These are phyloP conservation scores for Rhinichthys osculus DNA, from an alignment of 2,797 vertebrate species.

Conservation along the genomic window DNA sequence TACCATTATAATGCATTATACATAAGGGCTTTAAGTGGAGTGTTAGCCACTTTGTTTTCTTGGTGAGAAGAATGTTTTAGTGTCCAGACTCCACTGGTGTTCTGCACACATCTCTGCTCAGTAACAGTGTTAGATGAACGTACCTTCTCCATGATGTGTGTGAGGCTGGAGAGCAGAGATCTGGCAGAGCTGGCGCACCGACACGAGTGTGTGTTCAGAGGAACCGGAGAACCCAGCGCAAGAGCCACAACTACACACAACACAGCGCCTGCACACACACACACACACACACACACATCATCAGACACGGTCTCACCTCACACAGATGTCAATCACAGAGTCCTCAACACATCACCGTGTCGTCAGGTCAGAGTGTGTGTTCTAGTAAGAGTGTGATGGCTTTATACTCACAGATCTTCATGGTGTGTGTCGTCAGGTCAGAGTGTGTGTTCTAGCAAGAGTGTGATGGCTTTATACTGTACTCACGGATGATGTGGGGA, in stretches of 20 bases:
- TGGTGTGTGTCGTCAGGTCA: constrained; percentile 11
- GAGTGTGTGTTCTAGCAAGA: background rate
- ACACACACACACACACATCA: constrained; percentile 17
- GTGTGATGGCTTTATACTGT: constrained; percentile 15
- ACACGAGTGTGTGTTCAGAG: background rate
- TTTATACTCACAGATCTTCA: constrained; percentile 41
- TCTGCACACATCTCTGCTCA: no score
- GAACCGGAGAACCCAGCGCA: background rate
- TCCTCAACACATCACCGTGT: background rate
- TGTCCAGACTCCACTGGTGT: no score
- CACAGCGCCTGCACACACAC: background rate
- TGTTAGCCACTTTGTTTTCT: no score
- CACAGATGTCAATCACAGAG: no score
- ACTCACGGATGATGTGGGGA: background rate
- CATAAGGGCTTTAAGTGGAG: no score
- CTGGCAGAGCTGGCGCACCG: background rate
- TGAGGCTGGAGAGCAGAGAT: background rate
- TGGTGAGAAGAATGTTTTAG: no score
- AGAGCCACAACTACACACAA: background rate
- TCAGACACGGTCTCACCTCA: background rate
- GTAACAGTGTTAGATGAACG: no score
- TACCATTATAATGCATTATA: no score
- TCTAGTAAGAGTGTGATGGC: background rate
- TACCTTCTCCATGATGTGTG: constrained; percentile 27
- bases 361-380: constrained; percentile 1